Conservation (phyloP, 2,113 vertebrate genomes). For the Bufo bufo region DNA sequence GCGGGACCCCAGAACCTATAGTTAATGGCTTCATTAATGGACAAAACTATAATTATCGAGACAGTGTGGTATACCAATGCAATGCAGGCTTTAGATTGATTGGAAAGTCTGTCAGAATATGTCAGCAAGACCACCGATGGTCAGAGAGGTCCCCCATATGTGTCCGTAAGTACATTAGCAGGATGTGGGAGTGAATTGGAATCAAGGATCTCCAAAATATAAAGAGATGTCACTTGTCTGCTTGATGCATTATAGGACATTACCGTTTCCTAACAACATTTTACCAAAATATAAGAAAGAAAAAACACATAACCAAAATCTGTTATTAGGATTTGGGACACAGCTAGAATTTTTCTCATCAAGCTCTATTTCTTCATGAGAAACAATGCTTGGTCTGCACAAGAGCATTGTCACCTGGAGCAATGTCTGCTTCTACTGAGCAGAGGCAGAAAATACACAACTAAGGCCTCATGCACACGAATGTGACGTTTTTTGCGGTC, state of each 20-base stretch:
- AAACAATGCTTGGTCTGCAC: neutral
- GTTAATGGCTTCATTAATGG: conserved; percentile 95
- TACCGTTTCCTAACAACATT: too few species aligned
- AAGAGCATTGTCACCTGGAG: neutral
- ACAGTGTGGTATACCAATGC: conserved; percentile 97
- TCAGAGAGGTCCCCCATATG: conserved; percentile 93
- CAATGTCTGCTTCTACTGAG: neutral
- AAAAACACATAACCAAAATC: neutral
- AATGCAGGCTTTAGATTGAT: conserved; percentile 93
- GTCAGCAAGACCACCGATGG: conserved; percentile 97
- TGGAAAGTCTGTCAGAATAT: conserved; percentile 94
- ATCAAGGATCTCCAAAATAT: neutral
- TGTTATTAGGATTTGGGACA: neutral
- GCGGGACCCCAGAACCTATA: conserved; percentile 88
- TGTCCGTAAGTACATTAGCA: conserved; percentile 86
- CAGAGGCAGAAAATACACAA: neutral
- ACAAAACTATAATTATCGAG: conserved; percentile 95
- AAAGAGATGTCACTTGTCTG: neutral
- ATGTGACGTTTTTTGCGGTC: too few species aligned
- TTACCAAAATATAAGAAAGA: too few species aligned
- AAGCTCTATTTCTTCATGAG: neutral
- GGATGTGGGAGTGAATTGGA: neutral
- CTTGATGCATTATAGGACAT: neutral
- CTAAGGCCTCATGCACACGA: neutral
- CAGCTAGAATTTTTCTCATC: neutral